Conservation (phyloP, 2,113 vertebrate species). For the Oenanthe oenanthe region DNA sequence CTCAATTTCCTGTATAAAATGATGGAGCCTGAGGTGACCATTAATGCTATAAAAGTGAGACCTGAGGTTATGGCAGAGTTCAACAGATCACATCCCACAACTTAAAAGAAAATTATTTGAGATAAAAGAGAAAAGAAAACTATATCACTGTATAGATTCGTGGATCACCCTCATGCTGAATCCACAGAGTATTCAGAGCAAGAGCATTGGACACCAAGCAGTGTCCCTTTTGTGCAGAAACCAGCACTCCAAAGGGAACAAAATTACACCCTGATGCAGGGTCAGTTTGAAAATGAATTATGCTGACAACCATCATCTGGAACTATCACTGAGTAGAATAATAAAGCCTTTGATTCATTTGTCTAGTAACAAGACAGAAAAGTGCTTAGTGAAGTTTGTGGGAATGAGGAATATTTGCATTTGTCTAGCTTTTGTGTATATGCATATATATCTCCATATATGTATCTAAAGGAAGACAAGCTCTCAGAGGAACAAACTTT, state of each 20-base stretch:
- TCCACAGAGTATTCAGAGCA: background rate
- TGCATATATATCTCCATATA: too few species aligned
- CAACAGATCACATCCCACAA: background rate
- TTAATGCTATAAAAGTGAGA: background rate
- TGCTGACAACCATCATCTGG: background rate
- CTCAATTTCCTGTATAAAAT: background rate
- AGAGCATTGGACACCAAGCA: background rate
- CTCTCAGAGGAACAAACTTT: background rate
- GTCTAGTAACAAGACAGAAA: background rate
- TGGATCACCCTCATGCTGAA: background rate
- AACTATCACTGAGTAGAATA: background rate
- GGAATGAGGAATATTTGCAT: background rate
- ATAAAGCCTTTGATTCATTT: background rate
- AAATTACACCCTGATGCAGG: background rate
- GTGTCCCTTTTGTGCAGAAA: background rate
- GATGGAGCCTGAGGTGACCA: background rate
- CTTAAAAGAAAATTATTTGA: background rate
- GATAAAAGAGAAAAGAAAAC: background rate
- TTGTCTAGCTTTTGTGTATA: background rate
- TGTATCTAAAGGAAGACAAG: background rate
- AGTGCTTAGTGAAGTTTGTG: background rate
- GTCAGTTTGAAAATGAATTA: background rate
- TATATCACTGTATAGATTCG: background rate
- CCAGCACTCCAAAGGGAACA: background rate
- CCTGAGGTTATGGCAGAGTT: background rate